Base-by-base conservation (phyloP, 92 coral and sea anemone genomes). In the Parazoanthus swiftii region DNA sequence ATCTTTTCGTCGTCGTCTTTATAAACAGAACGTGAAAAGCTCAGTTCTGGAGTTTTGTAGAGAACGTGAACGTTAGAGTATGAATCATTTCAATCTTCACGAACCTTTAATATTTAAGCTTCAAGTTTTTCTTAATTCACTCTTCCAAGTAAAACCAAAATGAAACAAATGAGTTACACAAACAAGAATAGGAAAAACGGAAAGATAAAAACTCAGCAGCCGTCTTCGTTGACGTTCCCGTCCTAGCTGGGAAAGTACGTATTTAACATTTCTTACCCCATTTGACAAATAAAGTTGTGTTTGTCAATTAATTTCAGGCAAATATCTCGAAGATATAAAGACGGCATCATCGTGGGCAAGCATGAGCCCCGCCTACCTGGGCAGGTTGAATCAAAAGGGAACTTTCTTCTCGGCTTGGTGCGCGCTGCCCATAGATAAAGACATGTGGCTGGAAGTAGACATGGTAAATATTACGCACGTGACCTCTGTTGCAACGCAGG, bases 401-500 rank as follows among this genome's bases (percentile, higher is more conserved):
- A 37, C 78, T 15, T 84, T 68, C 43, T 84, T 26, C 29, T 44
- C 87, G 26, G 44, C 87, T 8, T 84, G 87, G 87, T 84, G 87
- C 68, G 78, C 87, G 9, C 20, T 46, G 3, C 65, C 33, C 63
- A 70, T 44, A 6, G 87, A 84, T 35, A 43, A 6, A 3, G 38
- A 48, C 6, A 71, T 48, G 44, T 84, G 87, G 87, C 63, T 84
- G 21, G 87, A 84, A 38, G 79, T 84, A 35, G 87, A 71, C 79
- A n/a, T 84, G 68, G 63, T 35, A 9, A 26, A 36, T 25, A 15
- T 70, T 29, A 48, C 9, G 29, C 37, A 84, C 59, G 79, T 84
- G 42, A 84, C 87, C 18, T 84, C 87, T 71, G 79, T 84, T 21
- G 87, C 87, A 7, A 84, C 87, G 48, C 87, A 84, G 63, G 87